These are phyloP conservation scores for Eupeodes corollae DNA, from an alignment of 1,140 invertebrate species.

Conservation along the genomic window DNA sequence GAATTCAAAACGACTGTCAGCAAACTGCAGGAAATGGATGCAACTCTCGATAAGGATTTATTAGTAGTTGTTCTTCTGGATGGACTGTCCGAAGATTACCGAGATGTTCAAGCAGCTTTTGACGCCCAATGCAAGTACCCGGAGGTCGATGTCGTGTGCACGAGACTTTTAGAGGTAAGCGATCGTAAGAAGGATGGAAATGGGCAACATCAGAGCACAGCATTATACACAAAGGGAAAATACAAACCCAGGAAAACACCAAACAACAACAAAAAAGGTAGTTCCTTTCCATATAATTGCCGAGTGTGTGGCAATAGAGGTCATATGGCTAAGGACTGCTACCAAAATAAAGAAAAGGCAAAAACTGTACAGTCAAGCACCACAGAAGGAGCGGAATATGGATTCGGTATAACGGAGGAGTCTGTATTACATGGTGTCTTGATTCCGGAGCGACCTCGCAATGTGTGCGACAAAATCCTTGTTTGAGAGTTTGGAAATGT, in stretches of 20 bases:
- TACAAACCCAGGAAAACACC: neutral
- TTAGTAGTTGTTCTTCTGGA: constrained; percentile 3
- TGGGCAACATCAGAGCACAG: neutral
- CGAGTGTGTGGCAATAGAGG: too few species aligned
- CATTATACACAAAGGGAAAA: neutral
- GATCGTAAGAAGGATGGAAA: neutral
- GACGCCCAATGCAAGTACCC: constrained; percentile 1
- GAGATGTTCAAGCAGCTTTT: constrained; percentile 3
- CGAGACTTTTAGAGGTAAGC: constrained; percentile 1
- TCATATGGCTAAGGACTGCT: too few species aligned
- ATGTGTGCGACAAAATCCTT: neutral
- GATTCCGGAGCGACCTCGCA: neutral
- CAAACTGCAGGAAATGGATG: constrained; percentile 2
- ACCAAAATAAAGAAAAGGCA: too few species aligned
- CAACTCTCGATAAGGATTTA: neutral
- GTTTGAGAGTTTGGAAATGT: neutral
- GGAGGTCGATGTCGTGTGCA: neutral
- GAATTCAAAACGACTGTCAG: neutral
- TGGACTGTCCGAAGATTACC: neutral
- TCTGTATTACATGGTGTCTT: too few species aligned
- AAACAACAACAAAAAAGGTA: neutral
- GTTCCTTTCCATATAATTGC: too few species aligned
- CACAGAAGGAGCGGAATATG: too few species aligned
- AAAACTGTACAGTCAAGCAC: too few species aligned
- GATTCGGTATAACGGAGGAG: too few species aligned